phyloP scores from a whole-genome alignment of 2,113 vertebrate genomes.

The Polyodon spathula region DNA sequence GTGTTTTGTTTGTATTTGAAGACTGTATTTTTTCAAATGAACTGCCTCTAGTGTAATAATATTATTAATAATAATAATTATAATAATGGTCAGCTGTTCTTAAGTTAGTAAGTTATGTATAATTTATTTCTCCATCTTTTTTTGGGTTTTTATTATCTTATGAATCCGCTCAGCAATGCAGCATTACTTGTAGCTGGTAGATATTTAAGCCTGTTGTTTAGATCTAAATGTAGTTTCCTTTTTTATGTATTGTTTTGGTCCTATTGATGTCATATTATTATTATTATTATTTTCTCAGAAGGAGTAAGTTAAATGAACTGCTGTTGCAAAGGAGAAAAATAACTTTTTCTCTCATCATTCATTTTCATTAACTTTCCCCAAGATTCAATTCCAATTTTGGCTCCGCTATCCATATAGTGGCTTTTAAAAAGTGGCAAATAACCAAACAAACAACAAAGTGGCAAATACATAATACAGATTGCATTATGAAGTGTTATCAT shows the following conservation, averaged over 20 bases:
- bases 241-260: slow-evolving; percentile 53
- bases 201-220: slow-evolving; percentile 60
- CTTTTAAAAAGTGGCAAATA: too few relatives aligned
- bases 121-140: slow-evolving; percentile 87
- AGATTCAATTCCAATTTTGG: too few relatives aligned
- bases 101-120: slow-evolving; percentile 98
- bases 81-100: slow-evolving; percentile 84
- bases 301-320: slow-evolving; percentile 64
- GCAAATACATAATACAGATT: too few relatives aligned
- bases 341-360: slow-evolving; percentile 47
- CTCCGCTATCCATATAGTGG: too few relatives aligned
- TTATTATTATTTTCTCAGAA: slow-evolving; percentile 59
- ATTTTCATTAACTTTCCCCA: slow-evolving; percentile 52
- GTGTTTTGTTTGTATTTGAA: slow-evolving; percentile 79
- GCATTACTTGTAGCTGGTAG: slow-evolving; percentile 79
- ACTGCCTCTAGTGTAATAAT: slow-evolving; percentile 95
- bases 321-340: slow-evolving; percentile 39
- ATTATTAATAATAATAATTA: slow-evolving; percentile 87
- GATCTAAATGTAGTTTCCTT: slow-evolving; percentile 57
- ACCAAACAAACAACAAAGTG: too few relatives aligned
- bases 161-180: slow-evolving; percentile 68
- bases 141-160: slow-evolving; percentile 67
- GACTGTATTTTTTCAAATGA: slow-evolving; percentile 84
- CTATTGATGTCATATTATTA: slow-evolving; percentile 50
- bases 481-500: too few relatives aligned